Evolutionary conservation across 1,140 invertebrate species (phyloP), one percentile per base, ranked within the genome.

Genomic region (Hylyphantes graminicola): DNA sequence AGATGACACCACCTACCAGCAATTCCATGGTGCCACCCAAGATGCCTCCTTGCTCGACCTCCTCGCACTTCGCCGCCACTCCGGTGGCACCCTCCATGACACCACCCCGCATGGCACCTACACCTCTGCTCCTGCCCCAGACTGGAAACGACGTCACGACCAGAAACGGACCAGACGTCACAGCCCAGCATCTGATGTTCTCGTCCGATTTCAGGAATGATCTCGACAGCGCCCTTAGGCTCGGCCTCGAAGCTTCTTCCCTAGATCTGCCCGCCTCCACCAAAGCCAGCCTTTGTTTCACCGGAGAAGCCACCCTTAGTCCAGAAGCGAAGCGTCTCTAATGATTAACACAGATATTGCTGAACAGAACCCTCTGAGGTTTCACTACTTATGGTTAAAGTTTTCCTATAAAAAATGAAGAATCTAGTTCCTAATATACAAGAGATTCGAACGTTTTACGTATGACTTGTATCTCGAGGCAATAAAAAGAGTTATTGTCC

Each of bases 271-370:
- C 84, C 21, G 76, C 76, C 19, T 68, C 85, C 51, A 64, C 70
- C 8, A 85, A 85, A 51, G 72, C 77, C 17, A 64, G 85, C 17
- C 68, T 85, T 59, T 85, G 85, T 77, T 81, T 81, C 57, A 48
- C 77, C 12, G 85, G 85, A 10, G 85, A 85, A 61, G 77, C 85
- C 7, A 57, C 85, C 10, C 75, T 85, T 10, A 85, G 85, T 81
- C 85, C 85, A 67, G 85, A 85, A 77, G 76, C 85, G 15, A 80
- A 85, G 54, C 67, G 85, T 17, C 77, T 85, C 59, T 81, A 81
- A 85, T 35, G 67, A 48, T 17, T 12, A 9, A 35, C 35, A 35
- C 35, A 35, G 1, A 35, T 70, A 53, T 9, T 17, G 50, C 48
- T 35, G 9, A 65, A 11, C 15, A 68, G 10, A 12, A 59, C 21